These are phyloP conservation scores for Chrysina gloriosa DNA, from an alignment of 2,888 invertebrate genomes.

Conservation along the genomic window DNA sequence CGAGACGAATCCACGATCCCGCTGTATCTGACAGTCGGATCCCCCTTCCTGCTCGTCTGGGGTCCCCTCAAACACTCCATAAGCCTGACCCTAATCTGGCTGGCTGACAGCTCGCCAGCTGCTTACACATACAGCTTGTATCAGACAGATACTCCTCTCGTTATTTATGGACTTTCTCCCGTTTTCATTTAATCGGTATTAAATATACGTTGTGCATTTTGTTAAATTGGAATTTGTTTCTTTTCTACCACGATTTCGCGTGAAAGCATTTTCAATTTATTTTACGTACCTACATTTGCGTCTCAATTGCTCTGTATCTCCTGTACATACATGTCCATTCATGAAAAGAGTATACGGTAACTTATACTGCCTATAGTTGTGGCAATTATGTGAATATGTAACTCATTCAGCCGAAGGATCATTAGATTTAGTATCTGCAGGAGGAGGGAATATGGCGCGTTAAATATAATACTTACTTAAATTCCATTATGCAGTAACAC, in stretches of 20 bases:
- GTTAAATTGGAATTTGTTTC: slow-evolving; percentile 29
- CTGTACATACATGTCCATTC: too few species aligned
- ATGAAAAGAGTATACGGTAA: too few species aligned
- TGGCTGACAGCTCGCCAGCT: slow-evolving; percentile 64
- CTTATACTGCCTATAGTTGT: too few species aligned
- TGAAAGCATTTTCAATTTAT: not conserved
- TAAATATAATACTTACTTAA: too few species aligned
- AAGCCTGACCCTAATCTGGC: slow-evolving; percentile 64
- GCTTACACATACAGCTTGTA: slow-evolving; percentile 61
- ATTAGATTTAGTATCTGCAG: too few species aligned
- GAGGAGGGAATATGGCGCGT: too few species aligned
- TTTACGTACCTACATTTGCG: too few species aligned
- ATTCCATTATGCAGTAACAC: too few species aligned
- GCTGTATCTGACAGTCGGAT: slow-evolving; percentile 60
- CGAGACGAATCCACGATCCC: slow-evolving; percentile 60
- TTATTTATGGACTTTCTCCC: slow-evolving; percentile 57
- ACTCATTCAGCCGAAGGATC: too few species aligned
- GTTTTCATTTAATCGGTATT: slow-evolving; percentile 41
- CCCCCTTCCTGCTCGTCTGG: slow-evolving; percentile 52
- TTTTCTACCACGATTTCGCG: not conserved
- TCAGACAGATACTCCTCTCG: slow-evolving; percentile 56
- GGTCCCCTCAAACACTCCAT: slow-evolving; percentile 55
- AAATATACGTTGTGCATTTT: slow-evolving; percentile 32
- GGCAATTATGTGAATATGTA: too few species aligned
- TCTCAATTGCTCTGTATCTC: too few species aligned